Percentiles rank a stretch among this genome's conserved stretches.
Conservation (phyloP, 2,888 invertebrate genomes). For the Caenorhabditis panamensis region DNA sequence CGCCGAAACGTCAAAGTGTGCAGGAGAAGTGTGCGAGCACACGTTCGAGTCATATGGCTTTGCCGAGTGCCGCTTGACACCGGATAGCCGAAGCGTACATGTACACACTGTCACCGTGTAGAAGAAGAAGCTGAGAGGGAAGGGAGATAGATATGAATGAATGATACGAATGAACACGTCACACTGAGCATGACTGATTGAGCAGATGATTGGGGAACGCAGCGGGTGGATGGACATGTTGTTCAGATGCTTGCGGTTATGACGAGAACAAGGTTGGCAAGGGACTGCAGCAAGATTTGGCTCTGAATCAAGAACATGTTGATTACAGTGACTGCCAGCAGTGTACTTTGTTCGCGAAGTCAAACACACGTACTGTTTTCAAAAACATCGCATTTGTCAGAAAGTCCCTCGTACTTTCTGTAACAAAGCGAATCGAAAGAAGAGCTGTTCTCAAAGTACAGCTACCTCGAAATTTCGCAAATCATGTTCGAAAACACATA, state of each 20-base stretch:
- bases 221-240: not conserved
- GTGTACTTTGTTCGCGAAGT: too few species aligned
- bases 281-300: too few species aligned
- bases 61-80: slow-evolving; percentile 23
- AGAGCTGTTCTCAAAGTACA: not conserved
- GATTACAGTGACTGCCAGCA: too few species aligned
- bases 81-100: slow-evolving; percentile 42
- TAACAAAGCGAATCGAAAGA: too few species aligned
- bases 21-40: slow-evolving; percentile 41
- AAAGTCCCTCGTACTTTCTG: too few species aligned
- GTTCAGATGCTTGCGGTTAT: not conserved
- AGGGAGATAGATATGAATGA: slow-evolving; percentile 7
- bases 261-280: too few species aligned
- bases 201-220: not conserved
- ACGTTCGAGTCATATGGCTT: slow-evolving; percentile 57
- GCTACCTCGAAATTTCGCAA: not conserved
- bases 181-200: not conserved
- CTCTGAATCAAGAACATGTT: too few species aligned
- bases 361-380: too few species aligned
- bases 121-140: too few species aligned
- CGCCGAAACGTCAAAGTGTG: slow-evolving; percentile 45
- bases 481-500: not conserved
- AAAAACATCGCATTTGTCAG: too few species aligned
- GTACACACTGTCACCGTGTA: slow-evolving; percentile 24
- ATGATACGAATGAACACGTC: slow-evolving; percentile 28